Evolutionary conservation across 1,140 invertebrate species (phyloP).

Genomic region (Papilio machaon): DNA sequence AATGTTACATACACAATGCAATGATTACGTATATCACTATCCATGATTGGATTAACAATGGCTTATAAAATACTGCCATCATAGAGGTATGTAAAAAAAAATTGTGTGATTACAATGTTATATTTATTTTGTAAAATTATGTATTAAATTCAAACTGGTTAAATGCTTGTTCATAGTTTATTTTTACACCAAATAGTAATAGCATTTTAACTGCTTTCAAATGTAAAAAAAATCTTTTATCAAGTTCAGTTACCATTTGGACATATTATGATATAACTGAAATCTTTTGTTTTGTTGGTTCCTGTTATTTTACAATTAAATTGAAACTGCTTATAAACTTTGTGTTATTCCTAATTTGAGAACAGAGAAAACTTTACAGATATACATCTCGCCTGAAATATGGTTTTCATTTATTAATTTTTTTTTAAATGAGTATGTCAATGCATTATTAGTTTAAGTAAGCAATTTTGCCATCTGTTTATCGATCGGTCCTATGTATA

Average conservation of each 20-base stretch:
- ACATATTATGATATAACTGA: not conserved
- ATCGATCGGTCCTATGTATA: not conserved
- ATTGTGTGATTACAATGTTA: constrained; percentile 11
- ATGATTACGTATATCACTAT: constrained; percentile 22
- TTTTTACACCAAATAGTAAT: not conserved
- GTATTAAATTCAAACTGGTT: not conserved
- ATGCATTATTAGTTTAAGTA: not conserved
- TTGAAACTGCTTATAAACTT: not conserved
- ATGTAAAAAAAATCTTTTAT: not conserved
- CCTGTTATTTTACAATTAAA: not conserved
- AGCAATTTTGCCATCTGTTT: constrained; percentile 1
- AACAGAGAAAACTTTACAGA: not conserved
- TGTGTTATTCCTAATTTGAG: not conserved
- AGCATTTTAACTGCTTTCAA: not conserved
- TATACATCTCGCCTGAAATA: not conserved
- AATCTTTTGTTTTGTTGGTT: not conserved
- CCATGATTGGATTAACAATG: not conserved
- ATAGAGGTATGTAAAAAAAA: not conserved
- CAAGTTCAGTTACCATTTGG: not conserved
- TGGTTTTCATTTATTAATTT: not conserved
- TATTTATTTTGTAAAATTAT: constrained; percentile 9
- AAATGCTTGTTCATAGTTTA: not conserved
- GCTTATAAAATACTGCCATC: constrained; percentile 22
- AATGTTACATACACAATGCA: constrained; percentile 37
- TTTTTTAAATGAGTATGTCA: constrained; percentile 15